These are phyloP conservation scores for Eledona agricola DNA, from an alignment of 2,888 invertebrate genomes.

Conservation along the genomic window DNA sequence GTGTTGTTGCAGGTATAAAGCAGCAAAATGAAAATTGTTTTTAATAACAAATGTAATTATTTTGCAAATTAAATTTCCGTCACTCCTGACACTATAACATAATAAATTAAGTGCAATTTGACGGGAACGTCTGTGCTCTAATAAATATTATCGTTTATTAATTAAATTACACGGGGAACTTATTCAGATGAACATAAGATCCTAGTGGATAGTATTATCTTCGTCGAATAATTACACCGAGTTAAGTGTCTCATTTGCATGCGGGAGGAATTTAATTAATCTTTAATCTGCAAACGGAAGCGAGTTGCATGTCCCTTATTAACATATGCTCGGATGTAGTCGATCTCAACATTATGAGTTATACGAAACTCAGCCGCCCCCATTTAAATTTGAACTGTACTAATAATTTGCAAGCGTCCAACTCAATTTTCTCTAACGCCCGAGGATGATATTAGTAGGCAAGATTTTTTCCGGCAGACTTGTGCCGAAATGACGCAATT, in stretches of 20 bases:
- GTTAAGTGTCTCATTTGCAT: slow-evolving; percentile 36
- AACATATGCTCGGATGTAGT: slow-evolving; percentile 25
- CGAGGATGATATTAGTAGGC: too few species aligned
- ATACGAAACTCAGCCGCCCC: too few species aligned
- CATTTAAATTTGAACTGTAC: slow-evolving; percentile 11
- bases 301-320: slow-evolving; percentile 35
- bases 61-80: too few species aligned
- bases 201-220: slow-evolving; percentile 30
- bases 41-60: too few species aligned
- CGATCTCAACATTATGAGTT: slow-evolving; percentile 25
- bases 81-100: too few species aligned
- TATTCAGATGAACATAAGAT: slow-evolving; percentile 26
- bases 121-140: too few species aligned
- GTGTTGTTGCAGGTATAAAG: too few species aligned
- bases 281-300: slow-evolving; percentile 35
- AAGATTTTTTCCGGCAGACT: too few species aligned
- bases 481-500: slow-evolving; percentile 21
- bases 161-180: slow-evolving; percentile 29
- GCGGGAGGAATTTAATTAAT: slow-evolving; percentile 36
- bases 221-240: slow-evolving; percentile 34
- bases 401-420: slow-evolving; percentile 3
- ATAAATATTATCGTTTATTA: slow-evolving; percentile 30
- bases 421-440: slow-evolving; percentile 8
- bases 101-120: too few species aligned
- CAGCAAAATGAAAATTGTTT: too few species aligned